Conservation (phyloP, 2,888 invertebrate species). For the Platerodrilus igneus region DNA sequence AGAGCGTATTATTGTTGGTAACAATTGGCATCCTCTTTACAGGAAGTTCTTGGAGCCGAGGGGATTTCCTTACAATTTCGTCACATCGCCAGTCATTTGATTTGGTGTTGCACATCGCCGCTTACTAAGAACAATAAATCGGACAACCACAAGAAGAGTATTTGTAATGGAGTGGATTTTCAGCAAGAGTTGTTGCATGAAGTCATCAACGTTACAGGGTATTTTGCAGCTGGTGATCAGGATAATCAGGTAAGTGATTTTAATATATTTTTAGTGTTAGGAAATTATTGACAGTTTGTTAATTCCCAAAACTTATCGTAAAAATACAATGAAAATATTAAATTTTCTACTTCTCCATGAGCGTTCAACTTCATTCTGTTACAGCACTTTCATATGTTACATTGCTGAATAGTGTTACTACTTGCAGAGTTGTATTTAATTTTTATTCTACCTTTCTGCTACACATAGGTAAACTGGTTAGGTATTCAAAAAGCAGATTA, state of each 20-base stretch:
- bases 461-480: no score
- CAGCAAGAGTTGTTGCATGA: constrained; percentile 68
- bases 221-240: constrained; percentile 73
- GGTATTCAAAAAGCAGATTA: no score
- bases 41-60: constrained; percentile 76
- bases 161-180: constrained; percentile 51
- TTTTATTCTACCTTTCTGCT: no score
- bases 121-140: constrained; percentile 43
- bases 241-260: constrained; percentile 65
- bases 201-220: constrained; percentile 75
- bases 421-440: no score
- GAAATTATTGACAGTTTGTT: no score
- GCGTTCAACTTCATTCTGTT: no score
- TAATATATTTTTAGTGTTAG: neutral
- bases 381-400: no score
- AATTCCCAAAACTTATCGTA: no score
- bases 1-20: constrained; percentile 9
- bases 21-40: constrained; percentile 21
- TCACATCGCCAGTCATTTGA: constrained; percentile 76
- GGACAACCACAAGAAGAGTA: constrained; percentile 50
- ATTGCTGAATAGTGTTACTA: no score
- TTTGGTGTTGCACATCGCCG: constrained; percentile 58
- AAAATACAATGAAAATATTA: no score
- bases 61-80: constrained; percentile 83
- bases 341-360: no score